These are phyloP conservation scores for Antheraea pernyi DNA, from an alignment of 1,140 invertebrate genomes.

Conservation along the genomic window DNA sequence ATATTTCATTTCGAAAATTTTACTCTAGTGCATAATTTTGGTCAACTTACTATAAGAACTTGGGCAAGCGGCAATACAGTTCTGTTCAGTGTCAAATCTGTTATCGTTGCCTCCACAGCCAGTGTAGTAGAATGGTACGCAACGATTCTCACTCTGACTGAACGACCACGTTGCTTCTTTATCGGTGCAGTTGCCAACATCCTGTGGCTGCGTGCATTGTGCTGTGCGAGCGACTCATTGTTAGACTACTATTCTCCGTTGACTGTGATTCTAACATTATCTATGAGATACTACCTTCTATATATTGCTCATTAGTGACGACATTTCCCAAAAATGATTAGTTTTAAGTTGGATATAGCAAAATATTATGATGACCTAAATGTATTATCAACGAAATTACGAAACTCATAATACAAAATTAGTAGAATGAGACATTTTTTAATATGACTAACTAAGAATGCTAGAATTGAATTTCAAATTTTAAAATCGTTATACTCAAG, in stretches of 20 bases:
- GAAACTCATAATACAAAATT: no score
- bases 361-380: no score
- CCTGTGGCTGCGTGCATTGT: constrained; percentile 89
- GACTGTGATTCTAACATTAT: background rate
- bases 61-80: constrained; percentile 91
- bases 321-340: no score
- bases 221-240: constrained; percentile 75
- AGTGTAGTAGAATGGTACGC: constrained; percentile 96
- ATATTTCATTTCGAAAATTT: background rate
- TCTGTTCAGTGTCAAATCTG: constrained; percentile 88
- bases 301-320: no score
- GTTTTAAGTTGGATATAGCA: no score
- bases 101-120: constrained; percentile 96
- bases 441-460: no score
- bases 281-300: no score
- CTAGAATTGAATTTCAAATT: no score
- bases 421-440: no score
- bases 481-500: no score
- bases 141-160: constrained; percentile 90
- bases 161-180: constrained; percentile 92
- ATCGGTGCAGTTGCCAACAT: constrained; percentile 89
- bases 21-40: background rate
- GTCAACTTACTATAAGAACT: constrained; percentile 86
- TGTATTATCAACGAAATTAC: no score
- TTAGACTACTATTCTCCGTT: constrained; percentile 3